Evolutionary conservation across 1,140 invertebrate genomes (phyloP), one percentile per base, ranked within the genome.

Genomic region (Chrysoperla carnea): DNA sequence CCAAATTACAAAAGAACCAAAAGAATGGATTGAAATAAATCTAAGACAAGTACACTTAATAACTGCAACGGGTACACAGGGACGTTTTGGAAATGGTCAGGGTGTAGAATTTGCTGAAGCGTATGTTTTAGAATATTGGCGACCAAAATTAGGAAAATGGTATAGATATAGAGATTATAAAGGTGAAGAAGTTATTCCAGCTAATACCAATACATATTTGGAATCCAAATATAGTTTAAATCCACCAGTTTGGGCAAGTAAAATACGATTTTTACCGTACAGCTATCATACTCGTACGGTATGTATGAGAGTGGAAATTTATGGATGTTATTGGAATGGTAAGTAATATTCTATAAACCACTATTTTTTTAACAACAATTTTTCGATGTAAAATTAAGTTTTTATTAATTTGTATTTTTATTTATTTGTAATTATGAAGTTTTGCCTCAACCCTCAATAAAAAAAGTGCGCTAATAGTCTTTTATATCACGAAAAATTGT

Each of bases 191-290:
- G 77, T 86, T 33, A 66, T 90, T 33, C 59, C 66, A 4, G 86
- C 78, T 11, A 91, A 91, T 61, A 75, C 68, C n/a, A 89, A 91
- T 60, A 85, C 85, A 9, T 85, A 86, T 54, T 64, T 84, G 33
- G 78, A 81, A 49, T 73, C 77, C 36, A 76, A 79, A 49, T 73
- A 79, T 50, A 67, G 75, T 38, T 61, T 87, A 45, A 71, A 80
- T 51, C 77, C 76, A 13, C 78, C 81, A 29, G 65, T 83, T 42
- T 74, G 81, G 61, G 82, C 80, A 6, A 76, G 68, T 53, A 75
- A 75, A 57, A 67, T 87, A 41, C 66, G 83, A 35, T 75, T 87
- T 56, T 64, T 82, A 36, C 83, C 84, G 4, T 81, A 77, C 63
- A 81, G 76, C 49, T 67, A 71, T 51, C 73, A 83, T 55, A 68